These are phyloP conservation scores for Promerops cafer DNA, from an alignment of 2,113 vertebrate genomes.

Conservation along the genomic window DNA sequence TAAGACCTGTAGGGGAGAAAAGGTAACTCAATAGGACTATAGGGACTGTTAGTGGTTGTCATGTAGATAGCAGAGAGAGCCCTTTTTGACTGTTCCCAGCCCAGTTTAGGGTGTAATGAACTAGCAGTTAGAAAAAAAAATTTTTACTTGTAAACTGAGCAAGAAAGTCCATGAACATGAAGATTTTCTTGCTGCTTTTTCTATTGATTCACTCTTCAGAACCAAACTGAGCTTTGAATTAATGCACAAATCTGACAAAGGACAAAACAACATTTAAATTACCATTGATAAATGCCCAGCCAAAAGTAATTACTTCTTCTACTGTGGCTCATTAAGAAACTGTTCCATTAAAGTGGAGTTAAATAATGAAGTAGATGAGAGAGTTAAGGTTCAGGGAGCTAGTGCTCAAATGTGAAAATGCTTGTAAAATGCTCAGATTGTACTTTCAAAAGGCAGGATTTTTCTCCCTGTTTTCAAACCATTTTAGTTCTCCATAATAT, in stretches of 20 bases:
- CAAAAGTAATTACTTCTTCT: neutral
- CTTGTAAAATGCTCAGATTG: neutral
- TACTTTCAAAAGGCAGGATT: neutral
- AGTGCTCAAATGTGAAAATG: neutral
- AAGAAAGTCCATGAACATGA: neutral
- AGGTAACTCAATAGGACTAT: neutral
- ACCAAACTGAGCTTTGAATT: neutral
- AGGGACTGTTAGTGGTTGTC: neutral
- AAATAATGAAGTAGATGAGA: constrained; percentile 35
- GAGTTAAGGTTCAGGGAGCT: neutral
- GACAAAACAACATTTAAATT: constrained; percentile 2
- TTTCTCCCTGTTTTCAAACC: neutral
- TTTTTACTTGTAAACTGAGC: neutral
- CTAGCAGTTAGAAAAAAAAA: neutral
- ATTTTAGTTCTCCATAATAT: neutral
- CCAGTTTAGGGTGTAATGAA: neutral
- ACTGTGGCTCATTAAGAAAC: neutral
- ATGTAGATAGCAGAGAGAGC: neutral
- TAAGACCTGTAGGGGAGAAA: neutral
- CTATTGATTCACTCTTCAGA: neutral
- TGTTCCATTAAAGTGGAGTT: constrained; percentile 8
- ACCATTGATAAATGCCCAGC: neutral
- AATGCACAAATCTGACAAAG: constrained; percentile 12
- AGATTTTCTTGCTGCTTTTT: neutral
- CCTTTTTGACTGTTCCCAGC: neutral